phyloP scores from a whole-genome alignment of 2,797 vertebrate species.

The Anguilla obscura region DNA sequence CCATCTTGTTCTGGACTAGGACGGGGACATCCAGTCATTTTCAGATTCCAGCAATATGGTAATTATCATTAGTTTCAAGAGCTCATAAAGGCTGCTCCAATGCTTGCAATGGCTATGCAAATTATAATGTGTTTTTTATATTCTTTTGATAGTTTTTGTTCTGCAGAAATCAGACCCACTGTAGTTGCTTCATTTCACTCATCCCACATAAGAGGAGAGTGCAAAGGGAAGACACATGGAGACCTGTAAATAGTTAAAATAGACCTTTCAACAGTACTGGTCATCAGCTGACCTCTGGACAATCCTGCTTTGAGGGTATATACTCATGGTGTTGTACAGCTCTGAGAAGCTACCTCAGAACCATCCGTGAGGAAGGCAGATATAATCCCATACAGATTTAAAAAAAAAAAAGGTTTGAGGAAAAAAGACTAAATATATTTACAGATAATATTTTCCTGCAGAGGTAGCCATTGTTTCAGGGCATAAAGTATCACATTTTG shows the following conservation, averaged over 20 bases:
- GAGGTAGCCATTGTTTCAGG: not conserved
- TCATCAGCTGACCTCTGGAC: not conserved
- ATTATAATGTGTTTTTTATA: not conserved
- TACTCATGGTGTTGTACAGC: not conserved
- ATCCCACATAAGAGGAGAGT: not conserved
- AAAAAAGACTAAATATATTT: constrained; percentile 31
- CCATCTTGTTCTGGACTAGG: not conserved
- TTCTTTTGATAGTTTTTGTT: constrained; percentile 5
- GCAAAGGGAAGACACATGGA: constrained; percentile 2
- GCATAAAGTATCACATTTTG: not conserved
- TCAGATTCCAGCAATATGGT: not conserved
- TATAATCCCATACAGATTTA: not conserved
- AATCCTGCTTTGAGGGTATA: constrained; percentile 10
- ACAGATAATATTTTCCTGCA: not conserved
- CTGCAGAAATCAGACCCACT: constrained; percentile 3
- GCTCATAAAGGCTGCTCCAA: not conserved
- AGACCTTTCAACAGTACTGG: not conserved
- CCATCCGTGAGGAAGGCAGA: not conserved
- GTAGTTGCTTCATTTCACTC: not conserved
- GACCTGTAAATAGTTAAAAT: constrained; percentile 35
- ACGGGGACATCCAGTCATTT: not conserved
- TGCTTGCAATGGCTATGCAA: not conserved
- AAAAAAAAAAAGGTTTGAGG: constrained; percentile 46
- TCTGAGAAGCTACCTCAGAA: not conserved
- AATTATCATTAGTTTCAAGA: constrained; percentile 6